Percentiles rank a stretch among this genome's conserved stretches.
Evolutionary conservation across 1,140 invertebrate species (phyloP).

Genomic region (Orius laevigatus): DNA sequence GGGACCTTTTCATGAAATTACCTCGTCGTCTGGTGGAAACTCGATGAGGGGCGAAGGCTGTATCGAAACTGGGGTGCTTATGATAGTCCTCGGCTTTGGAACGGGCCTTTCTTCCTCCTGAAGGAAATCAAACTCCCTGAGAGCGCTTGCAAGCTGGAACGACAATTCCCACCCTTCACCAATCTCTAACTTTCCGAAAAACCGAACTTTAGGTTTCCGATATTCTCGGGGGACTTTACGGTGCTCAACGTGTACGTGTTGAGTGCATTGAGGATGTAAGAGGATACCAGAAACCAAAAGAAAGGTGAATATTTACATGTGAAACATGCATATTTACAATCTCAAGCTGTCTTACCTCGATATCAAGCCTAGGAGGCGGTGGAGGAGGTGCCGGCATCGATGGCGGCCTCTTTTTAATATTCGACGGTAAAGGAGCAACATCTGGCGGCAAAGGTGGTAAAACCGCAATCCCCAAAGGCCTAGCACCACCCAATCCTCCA

Average conservation of each 20-base stretch:
- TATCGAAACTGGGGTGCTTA: conserved; percentile 31
- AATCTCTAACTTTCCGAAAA: not conserved
- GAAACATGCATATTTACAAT: conserved; percentile 3
- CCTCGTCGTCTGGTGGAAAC: conserved; percentile 64
- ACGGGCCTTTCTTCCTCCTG: conserved; percentile 46
- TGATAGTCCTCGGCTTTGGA: conserved; percentile 28
- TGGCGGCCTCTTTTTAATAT: conserved; percentile 27
- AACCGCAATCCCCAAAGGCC: conserved; percentile 44
- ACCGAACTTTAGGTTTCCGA: conserved; percentile 1
- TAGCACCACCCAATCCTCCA: conserved; percentile 52
- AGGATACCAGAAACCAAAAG: conserved; percentile 19
- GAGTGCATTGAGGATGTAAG: not conserved
- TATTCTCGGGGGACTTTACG: too few relatives aligned
- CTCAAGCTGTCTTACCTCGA: conserved; percentile 36
- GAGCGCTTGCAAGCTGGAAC: conserved; percentile 59
- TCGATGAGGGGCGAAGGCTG: conserved; percentile 45
- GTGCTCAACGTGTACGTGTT: too few relatives aligned
- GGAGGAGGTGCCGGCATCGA: conserved; percentile 26
- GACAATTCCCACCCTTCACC: conserved; percentile 8
- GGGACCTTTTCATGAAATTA: conserved; percentile 20
- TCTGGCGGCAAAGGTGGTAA: conserved; percentile 37
- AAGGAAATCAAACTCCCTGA: conserved; percentile 77
- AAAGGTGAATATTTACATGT: too few relatives aligned
- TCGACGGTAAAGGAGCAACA: conserved; percentile 29
- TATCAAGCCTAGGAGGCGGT: conserved; percentile 43